Base-by-base conservation (phyloP, 2,113 vertebrate species). In the Calidris pygmaea region DNA sequence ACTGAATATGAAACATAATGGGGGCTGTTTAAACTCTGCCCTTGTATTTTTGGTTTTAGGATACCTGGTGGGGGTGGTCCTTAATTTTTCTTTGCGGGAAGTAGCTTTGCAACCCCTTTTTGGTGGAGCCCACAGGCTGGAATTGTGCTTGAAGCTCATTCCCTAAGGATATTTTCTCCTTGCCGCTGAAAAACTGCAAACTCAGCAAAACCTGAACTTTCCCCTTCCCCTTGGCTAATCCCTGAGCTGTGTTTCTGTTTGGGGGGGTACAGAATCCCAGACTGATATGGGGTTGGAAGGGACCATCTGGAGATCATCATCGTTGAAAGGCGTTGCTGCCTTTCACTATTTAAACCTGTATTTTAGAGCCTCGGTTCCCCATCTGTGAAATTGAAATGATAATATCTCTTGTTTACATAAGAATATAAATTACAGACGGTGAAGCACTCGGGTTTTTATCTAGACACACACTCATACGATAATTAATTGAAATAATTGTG, bases 161-260 rank as follows among this genome's bases (percentile, higher is more conserved):
- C 30, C 34, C 34, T 76, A 30, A 37, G 20, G 20, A 7, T 21
- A 14, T 74, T 26, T 45, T 20, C 14, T 37, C 43, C 8, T 34
- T 59, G 67, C 20, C n/a, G 11, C 34, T 52, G 60, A 34, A 39
- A n/a, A 73, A 17, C 29, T 8, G 52, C 26, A 52, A 53, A 30
- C 23, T 43, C 6, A 0, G 20, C 20, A 6, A 12, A 24, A 59
- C 9, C 24, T 7, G 3, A 7, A 12, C 10, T 5, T 58, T 45
- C 26, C 8, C 12, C 39, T 2, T 3, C 35, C 18, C 35, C 34
- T 17, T 3, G 34, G 34, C 32, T 26, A 7, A 8, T 52, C 59
- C 35, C 19, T 13, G 18, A 56, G 14, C 16, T 7, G 26, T 63
- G 7, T 58, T 56, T 43, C 24, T 8, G 2, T 45, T 53, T 39